Percentiles rank a stretch among this genome's conserved stretches.
Evolutionary conservation across 2,797 vertebrate genomes (phyloP).

Genomic region (Pseudochromis fuscus): DNA sequence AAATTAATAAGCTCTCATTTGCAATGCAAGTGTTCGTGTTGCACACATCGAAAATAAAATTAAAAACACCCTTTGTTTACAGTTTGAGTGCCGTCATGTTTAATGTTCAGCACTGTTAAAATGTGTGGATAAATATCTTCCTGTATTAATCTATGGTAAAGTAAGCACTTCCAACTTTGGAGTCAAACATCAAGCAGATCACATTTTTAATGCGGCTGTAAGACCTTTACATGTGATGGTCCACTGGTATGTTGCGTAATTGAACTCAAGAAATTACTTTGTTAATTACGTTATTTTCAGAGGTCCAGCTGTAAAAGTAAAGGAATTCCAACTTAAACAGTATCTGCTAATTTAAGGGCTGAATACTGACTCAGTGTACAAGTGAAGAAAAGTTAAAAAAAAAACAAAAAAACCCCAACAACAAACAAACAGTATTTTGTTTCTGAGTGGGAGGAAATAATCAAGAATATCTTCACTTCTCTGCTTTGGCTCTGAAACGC

Average conservation of each 20-base stretch:
- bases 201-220: background rate
- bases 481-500: background rate
- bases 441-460: background rate
- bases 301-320: background rate
- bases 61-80: background rate
- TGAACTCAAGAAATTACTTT: background rate
- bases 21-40: slow-evolving; percentile 30
- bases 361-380: background rate
- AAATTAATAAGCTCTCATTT: slow-evolving; percentile 43
- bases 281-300: background rate
- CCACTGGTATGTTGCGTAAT: slow-evolving; percentile 3
- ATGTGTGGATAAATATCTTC: background rate
- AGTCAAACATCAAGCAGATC: background rate
- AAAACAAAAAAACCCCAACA: background rate
- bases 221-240: slow-evolving; percentile 17
- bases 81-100: background rate
- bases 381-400: background rate
- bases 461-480: background rate
- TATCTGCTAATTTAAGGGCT: background rate
- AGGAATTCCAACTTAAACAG: background rate
- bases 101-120: background rate
- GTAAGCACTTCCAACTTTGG: background rate
- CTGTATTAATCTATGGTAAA: background rate
- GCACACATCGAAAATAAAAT: slow-evolving; percentile 24
- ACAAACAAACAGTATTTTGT: background rate